Evolutionary conservation across 2,797 vertebrate species (phyloP).

Genomic region (Xiphorhynchus erythropygius): DNA sequence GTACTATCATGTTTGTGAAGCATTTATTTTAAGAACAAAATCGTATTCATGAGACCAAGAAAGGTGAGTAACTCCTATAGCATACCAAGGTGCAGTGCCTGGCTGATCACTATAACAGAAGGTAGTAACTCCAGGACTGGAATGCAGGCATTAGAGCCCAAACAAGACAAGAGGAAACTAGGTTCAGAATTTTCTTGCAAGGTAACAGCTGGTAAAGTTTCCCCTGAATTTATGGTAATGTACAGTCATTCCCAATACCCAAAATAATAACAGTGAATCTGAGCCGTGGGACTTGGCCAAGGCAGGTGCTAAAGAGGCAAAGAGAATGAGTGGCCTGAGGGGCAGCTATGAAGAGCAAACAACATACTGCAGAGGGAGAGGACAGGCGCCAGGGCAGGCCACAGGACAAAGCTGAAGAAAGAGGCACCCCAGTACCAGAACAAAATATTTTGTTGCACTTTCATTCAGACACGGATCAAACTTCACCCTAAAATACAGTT

Average conservation of each 20-base stretch:
- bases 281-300: background rate
- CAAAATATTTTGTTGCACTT: background rate
- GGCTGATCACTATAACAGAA: background rate
- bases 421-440: background rate
- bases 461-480: background rate
- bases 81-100: background rate
- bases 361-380: fast-evolving
- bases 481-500: background rate
- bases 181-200: background rate
- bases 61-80: background rate
- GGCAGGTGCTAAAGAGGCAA: background rate
- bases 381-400: background rate
- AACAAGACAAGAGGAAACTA: background rate
- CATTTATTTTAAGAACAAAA: background rate
- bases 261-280: background rate
- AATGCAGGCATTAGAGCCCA: background rate
- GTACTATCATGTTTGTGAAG: background rate
- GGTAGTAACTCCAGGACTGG: background rate
- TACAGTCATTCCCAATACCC: background rate
- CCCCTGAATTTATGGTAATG: background rate
- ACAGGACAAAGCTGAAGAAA: background rate
- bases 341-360: background rate
- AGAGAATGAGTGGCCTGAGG: fast-evolving
- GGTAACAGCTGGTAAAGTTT: background rate
- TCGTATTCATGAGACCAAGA: background rate